phyloP scores from a whole-genome alignment of 2,888 invertebrate genomes.

The Diarsia rubi region DNA sequence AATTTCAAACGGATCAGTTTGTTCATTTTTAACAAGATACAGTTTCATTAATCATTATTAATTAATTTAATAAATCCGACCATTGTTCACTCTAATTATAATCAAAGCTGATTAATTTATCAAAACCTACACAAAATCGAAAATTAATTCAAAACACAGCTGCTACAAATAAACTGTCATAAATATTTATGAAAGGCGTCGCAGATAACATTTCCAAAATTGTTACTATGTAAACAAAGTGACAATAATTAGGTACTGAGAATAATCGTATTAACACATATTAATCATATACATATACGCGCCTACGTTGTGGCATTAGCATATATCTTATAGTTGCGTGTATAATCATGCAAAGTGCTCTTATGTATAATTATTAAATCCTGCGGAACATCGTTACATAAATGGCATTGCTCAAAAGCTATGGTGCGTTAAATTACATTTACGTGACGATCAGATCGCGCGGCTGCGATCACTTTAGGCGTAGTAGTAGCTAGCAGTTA shows the following conservation, averaged over 20 bases:
- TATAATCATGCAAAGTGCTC: constrained; percentile 68
- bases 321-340: constrained; percentile 55
- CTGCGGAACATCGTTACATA: constrained; percentile 56
- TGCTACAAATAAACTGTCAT: constrained; percentile 26
- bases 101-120: constrained; percentile 26
- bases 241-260: constrained; percentile 54
- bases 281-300: constrained; percentile 53
- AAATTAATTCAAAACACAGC: constrained; percentile 48
- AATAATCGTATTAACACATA: constrained; percentile 62
- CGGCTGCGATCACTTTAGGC: constrained; percentile 19
- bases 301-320: constrained; percentile 54
- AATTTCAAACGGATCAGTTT: background rate
- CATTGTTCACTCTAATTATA: background rate
- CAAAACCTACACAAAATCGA: constrained; percentile 27
- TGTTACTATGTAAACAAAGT: constrained; percentile 50
- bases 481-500: constrained; percentile 1
- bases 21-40: background rate
- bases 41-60: background rate
- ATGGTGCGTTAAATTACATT: constrained; percentile 62
- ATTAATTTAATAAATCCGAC: background rate
- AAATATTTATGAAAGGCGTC: constrained; percentile 42
- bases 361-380: constrained; percentile 68
- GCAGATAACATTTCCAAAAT: constrained; percentile 51
- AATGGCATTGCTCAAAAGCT: constrained; percentile 57
- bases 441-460: constrained; percentile 50